phyloP scores from a whole-genome alignment of 2,113 vertebrate species.

The Speoplatyrhinus poulsoni region DNA sequence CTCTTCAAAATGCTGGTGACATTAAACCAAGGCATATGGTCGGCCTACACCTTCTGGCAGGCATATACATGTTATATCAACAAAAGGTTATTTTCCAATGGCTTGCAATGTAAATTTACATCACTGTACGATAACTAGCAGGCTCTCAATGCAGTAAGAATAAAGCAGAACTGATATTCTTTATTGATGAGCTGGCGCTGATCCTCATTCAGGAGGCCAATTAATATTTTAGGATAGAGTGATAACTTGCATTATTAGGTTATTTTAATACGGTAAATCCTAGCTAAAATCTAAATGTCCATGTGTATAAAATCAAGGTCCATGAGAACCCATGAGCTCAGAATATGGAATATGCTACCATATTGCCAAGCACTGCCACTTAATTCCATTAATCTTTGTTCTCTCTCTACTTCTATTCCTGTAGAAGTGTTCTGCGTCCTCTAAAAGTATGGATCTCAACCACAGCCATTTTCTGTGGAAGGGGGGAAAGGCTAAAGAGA shows the following conservation, averaged over 20 bases:
- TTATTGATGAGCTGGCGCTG: conserved; percentile 31
- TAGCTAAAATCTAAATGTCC: conserved; percentile 60
- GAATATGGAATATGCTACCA: conserved; percentile 60
- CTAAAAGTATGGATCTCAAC: conserved; percentile 78
- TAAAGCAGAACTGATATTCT: conserved; percentile 17
- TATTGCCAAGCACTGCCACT: conserved; percentile 73
- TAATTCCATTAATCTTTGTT: conserved; percentile 74
- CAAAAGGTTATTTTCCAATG: conserved; percentile 22
- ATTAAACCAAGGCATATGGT: conserved; percentile 2
- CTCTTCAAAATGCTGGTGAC: background rate
- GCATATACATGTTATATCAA: conserved; percentile 4
- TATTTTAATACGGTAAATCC: conserved; percentile 72
- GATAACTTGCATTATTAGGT: conserved; percentile 54
- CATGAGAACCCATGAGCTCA: conserved; percentile 67
- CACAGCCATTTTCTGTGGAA: conserved; percentile 73
- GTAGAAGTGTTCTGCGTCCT: conserved; percentile 66
- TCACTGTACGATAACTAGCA: conserved; percentile 28
- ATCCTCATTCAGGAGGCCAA: background rate
- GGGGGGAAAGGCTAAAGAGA: conserved; percentile 78
- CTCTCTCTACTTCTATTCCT: conserved; percentile 17
- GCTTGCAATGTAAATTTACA: conserved; percentile 4
- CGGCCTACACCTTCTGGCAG: conserved; percentile 16
- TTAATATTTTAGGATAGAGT: conserved; percentile 19
- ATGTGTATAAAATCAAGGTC: conserved; percentile 64
- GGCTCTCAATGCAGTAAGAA: conserved; percentile 10